These are phyloP conservation scores for Silurus meridionalis DNA, from an alignment of 2,113 vertebrate species.

Conservation along the genomic window DNA sequence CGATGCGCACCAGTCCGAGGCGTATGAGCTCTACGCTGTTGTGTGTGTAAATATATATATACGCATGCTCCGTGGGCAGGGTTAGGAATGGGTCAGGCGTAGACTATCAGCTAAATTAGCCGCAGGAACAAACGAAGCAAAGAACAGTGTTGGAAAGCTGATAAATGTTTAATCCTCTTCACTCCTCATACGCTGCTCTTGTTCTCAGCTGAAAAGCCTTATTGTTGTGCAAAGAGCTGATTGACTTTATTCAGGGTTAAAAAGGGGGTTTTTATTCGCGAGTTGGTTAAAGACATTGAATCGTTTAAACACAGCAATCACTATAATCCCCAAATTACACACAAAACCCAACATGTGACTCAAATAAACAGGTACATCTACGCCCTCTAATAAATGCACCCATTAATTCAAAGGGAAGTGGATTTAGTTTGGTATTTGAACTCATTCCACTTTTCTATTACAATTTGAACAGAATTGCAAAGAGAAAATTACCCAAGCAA, in stretches of 20 bases:
- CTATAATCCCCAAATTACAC: conserved; percentile 4
- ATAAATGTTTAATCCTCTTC: conserved; percentile 60
- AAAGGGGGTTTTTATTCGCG: conserved; percentile 5
- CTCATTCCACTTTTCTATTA: neutral
- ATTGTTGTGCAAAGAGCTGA: conserved; percentile 37
- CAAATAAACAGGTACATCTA: neutral
- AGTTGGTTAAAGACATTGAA: conserved; percentile 10
- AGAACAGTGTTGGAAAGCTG: conserved; percentile 23
- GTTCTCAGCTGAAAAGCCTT: conserved; percentile 41
- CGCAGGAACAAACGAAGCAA: neutral
- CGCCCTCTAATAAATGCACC: neutral
- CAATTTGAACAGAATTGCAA: neutral
- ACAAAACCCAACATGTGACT: neutral
- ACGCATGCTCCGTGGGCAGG: neutral
- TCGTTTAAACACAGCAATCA: neutral
- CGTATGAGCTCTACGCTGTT: neutral
- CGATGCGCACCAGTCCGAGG: neutral
- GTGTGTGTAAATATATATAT: neutral
- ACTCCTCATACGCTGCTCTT: conserved; percentile 32
- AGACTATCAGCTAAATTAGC: conserved; percentile 27
- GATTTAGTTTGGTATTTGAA: neutral
- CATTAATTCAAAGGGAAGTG: neutral
- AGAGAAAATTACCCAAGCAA: neutral
- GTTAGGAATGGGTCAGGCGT: conserved; percentile 28
- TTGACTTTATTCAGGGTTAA: conserved; percentile 8